Evolutionary conservation across 2,888 invertebrate species (phyloP).

Genomic region (Malacosoma neustria): DNA sequence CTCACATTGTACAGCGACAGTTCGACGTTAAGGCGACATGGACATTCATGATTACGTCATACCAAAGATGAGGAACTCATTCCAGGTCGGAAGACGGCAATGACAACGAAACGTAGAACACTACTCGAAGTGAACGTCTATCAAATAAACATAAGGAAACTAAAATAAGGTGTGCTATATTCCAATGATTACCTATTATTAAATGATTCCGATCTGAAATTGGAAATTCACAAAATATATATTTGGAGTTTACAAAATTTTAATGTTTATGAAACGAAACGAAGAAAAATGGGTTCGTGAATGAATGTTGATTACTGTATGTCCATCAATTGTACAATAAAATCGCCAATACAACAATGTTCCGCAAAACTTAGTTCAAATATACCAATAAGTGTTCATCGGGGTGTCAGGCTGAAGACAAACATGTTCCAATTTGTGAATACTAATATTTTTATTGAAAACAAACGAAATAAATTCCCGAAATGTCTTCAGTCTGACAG

Average conservation of each 20-base stretch:
- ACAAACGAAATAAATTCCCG: too few relatives aligned
- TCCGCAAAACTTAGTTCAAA: too few relatives aligned
- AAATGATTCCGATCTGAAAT: conserved; percentile 76
- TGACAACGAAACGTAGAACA: conserved; percentile 36
- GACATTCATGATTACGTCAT: conserved; percentile 34
- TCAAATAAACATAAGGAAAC: conserved; percentile 33
- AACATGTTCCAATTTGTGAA: too few relatives aligned
- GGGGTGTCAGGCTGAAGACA: too few relatives aligned
- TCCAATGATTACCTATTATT: conserved; percentile 70
- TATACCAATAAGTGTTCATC: too few relatives aligned
- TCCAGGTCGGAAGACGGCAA: conserved; percentile 33
- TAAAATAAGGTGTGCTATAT: conserved; percentile 42
- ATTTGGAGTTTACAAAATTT: conserved; percentile 13
- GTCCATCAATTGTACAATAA: too few relatives aligned
- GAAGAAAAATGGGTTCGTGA: too few relatives aligned
- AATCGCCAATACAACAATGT: too few relatives aligned
- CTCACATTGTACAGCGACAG: conserved; percentile 19
- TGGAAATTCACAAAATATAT: conserved; percentile 65
- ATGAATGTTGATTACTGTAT: too few relatives aligned
- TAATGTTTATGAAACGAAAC: too few relatives aligned
- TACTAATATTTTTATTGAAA: too few relatives aligned
- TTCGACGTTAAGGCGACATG: conserved; percentile 25
- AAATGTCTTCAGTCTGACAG: background rate
- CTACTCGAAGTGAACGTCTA: conserved; percentile 59
- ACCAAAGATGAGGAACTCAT: conserved; percentile 39